These are phyloP conservation scores for Salvelinus fontinalis DNA, from an alignment of 2,113 vertebrate genomes.

Conservation along the genomic window DNA sequence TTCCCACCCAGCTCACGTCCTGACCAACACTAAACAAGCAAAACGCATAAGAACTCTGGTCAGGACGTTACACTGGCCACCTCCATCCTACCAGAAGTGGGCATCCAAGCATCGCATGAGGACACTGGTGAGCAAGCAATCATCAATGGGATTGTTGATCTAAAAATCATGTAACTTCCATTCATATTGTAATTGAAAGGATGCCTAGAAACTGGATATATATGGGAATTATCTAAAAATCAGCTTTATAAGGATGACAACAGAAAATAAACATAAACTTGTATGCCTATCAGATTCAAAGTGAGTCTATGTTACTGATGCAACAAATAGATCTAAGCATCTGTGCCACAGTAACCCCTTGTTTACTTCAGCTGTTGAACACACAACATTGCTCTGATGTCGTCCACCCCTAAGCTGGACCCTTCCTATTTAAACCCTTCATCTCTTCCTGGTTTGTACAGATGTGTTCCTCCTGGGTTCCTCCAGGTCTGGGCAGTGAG, in stretches of 20 bases:
- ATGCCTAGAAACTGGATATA: no score
- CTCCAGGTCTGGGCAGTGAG: conserved; percentile 30
- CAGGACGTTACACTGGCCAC: no score
- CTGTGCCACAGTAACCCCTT: not conserved
- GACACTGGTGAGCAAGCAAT: not conserved
- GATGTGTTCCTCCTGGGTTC: conserved; percentile 44
- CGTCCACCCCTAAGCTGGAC: conserved; percentile 11
- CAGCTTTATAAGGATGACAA: no score
- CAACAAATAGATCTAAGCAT: conserved; percentile 11
- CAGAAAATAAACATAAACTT: not conserved
- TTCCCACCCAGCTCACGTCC: no score
- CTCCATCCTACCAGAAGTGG: conserved; percentile 57
- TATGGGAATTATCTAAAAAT: no score
- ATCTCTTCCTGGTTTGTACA: conserved; percentile 58
- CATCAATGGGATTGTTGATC: not conserved
- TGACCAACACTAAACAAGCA: no score
- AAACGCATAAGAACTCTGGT: no score
- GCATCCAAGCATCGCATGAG: conserved; percentile 40
- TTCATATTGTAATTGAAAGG: no score
- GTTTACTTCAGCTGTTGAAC: conserved; percentile 15
- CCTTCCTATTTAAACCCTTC: conserved; percentile 6
- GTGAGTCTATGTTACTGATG: not conserved
- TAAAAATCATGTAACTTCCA: no score
- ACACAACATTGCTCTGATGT: conserved; percentile 17
- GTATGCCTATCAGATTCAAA: conserved; percentile 7